Conservation (phyloP, 2,113 vertebrate genomes). For the Papio anubis region DNA sequence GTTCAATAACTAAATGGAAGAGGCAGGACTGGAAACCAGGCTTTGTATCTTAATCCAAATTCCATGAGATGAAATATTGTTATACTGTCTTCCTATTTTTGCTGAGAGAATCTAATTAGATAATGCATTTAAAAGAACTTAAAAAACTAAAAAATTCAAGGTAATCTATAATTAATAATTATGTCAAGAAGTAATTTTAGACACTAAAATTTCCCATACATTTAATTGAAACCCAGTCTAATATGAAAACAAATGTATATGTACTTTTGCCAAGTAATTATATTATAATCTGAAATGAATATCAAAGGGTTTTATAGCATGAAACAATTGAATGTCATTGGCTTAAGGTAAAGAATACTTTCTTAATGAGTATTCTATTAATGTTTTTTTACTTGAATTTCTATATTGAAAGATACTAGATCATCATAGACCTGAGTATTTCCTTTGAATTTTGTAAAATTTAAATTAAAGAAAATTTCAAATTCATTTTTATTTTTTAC, state of each 20-base stretch:
- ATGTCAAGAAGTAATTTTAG: background rate
- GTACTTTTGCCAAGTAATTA: background rate
- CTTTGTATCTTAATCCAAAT: slow-evolving; percentile 14
- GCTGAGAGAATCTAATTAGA: background rate
- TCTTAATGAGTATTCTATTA: background rate
- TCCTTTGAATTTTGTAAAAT: slow-evolving; percentile 16
- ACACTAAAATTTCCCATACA: background rate
- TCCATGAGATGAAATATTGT: background rate
- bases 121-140: background rate
- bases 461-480: background rate
- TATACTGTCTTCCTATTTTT: background rate
- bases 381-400: slow-evolving; percentile 19
- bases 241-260: slow-evolving; percentile 28
- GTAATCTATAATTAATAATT: background rate
- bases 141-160: slow-evolving; percentile 7
- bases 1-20: background rate
- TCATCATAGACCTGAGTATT: slow-evolving; percentile 12
- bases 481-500: slow-evolving; percentile 26
- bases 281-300: background rate
- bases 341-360: background rate
- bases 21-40: background rate
- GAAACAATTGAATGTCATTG: background rate
- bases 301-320: background rate
- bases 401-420: background rate
- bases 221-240: background rate